Conservation (phyloP, 2,888 invertebrate species). For the Chironomus tentans region DNA sequence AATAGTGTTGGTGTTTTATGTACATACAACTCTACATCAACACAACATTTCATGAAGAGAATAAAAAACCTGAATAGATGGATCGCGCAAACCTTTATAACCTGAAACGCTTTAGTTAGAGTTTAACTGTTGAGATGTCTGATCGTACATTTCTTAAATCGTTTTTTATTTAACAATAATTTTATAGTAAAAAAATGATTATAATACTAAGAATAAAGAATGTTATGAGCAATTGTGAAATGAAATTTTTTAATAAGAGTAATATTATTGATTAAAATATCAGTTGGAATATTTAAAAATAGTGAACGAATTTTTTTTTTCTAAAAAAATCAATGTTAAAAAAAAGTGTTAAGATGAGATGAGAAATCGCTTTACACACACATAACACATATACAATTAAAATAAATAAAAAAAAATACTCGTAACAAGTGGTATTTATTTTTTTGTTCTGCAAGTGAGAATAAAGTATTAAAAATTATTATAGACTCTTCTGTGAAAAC, state of each 20-base stretch:
- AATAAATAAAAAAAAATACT: neutral
- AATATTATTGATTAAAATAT: neutral
- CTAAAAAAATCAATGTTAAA: no score
- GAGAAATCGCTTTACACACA: neutral
- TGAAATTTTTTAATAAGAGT: neutral
- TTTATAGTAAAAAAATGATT: no score
- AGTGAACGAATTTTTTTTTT: no score
- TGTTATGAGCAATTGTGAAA: neutral
- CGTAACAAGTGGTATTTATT: neutral
- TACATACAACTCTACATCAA: neutral
- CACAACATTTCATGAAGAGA: neutral
- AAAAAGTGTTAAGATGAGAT: no score
- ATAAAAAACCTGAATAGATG: constrained; percentile 21
- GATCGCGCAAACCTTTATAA: constrained; percentile 22
- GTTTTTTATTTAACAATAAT: neutral
- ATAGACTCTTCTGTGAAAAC: no score
- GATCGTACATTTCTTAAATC: neutral
- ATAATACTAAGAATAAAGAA: no score
- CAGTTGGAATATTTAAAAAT: no score
- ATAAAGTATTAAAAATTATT: neutral
- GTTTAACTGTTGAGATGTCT: constrained; percentile 15
- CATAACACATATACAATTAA: neutral
- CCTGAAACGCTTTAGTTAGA: constrained; percentile 23
- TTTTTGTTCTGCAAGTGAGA: neutral
- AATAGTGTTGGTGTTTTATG: neutral